Evolutionary conservation across 2,797 vertebrate genomes (phyloP).

Genomic region (Melanotaenia maccullochi): DNA sequence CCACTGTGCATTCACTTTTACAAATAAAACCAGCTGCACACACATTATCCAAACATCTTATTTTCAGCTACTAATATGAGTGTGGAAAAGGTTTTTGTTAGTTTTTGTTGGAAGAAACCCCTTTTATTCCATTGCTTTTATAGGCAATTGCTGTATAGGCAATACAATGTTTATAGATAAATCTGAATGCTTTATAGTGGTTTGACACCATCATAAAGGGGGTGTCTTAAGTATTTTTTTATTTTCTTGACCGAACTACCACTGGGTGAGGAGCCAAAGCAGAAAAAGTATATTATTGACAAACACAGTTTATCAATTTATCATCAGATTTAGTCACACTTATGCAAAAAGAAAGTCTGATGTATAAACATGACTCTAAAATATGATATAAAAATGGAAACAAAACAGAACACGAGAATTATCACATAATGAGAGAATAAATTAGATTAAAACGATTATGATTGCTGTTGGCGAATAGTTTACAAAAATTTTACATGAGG

Average conservation of each 20-base stretch:
- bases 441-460: not conserved
- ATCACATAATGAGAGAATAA: not conserved
- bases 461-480: not conserved
- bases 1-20: constrained; percentile 18
- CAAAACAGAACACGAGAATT: not conserved
- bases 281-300: constrained; percentile 14
- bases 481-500: not conserved
- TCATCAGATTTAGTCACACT: not conserved
- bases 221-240: constrained; percentile 16
- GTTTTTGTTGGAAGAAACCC: not conserved
- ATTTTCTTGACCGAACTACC: constrained; percentile 9
- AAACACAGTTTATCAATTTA: not conserved
- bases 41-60: constrained; percentile 28
- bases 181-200: constrained; percentile 9
- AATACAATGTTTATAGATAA: constrained; percentile 6
- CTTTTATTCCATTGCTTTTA: too few relatives aligned
- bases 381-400: too few relatives aligned
- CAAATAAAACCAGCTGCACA: constrained; percentile 5
- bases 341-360: not conserved
- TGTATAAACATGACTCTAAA: too few relatives aligned
- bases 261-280: not conserved
- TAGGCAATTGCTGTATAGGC: too few relatives aligned
- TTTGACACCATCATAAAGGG: constrained; percentile 26
- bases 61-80: constrained; percentile 3
- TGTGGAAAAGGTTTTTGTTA: not conserved